Base-by-base conservation (phyloP, 2,888 invertebrate genomes). In the Drosophila diplacantha region DNA sequence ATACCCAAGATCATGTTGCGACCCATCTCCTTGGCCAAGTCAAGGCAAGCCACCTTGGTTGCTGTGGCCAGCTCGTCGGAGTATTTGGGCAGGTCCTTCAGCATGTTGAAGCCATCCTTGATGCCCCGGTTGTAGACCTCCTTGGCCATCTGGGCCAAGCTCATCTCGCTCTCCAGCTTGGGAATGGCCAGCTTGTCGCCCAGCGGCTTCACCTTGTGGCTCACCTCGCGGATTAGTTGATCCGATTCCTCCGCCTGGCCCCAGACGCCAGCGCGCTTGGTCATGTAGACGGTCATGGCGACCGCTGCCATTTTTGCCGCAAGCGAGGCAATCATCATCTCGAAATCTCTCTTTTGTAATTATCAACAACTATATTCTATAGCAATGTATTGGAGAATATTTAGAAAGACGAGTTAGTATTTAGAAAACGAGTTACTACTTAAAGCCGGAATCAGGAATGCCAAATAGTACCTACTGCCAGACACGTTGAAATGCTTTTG, bases 211-310 rank as follows among this genome's bases (percentile, higher is more conserved):
- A 72, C 24, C 2, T 44, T 29, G 1, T 5, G n/a, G 16, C 35
- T 6, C 3, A 72, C 35, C 26, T 32, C 39, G 14, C 44, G 38
- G 26, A 46, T 44, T 3, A 72, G 41, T 0, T 38, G 62, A 3
- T 69, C 57, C 31, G 70, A 37, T 3, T 63, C 70, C 26, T 64
- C 63, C 1, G 55, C 26, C 3, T 47, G 50, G n/a, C 67, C 71
- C 70, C 73, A 73, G 18, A 67, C 41, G 0, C 63, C 73, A 1
- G 41, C 44, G 0, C 53, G 47, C 16, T 59, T 54, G 14, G 58
- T 61, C 7, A 63, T 41, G 31, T 70, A 73, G 2, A 73, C 51
- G 16, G 72, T 46, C 34, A 71, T 32, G 20, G 58, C 51, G 3
- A 71, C 31, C 0, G 60, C 55, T 8, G 68, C 64, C 2, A 71